phyloP scores from a whole-genome alignment of 2,888 invertebrate genomes.

The Pseudococcus longispinus region DNA sequence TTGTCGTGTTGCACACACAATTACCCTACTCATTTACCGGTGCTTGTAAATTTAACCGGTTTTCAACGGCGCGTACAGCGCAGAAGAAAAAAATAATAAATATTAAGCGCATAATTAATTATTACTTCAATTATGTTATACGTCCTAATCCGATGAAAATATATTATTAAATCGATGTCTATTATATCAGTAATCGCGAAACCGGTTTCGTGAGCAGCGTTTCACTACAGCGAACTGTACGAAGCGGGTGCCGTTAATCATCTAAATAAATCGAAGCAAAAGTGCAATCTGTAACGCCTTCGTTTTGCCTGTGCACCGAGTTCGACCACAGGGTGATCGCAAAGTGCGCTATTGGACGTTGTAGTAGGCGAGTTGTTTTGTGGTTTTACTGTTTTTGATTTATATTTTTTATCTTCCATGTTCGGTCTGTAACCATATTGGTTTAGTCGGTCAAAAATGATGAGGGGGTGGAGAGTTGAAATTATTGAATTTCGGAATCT shows the following conservation, averaged over 20 bases:
- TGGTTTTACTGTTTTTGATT: no score
- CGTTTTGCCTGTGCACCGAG: constrained; percentile 38
- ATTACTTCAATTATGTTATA: constrained; percentile 57
- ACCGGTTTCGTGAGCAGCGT: constrained; percentile 34
- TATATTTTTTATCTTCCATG: no score
- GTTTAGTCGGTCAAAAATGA: no score
- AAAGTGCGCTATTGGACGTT: background rate
- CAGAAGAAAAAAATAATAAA: constrained; percentile 43
- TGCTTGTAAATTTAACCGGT: constrained; percentile 39
- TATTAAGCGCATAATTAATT: constrained; percentile 56
- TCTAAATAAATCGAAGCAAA: constrained; percentile 51
- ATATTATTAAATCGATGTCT: constrained; percentile 56
- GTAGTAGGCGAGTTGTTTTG: no score
- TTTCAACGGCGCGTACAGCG: constrained; percentile 12
- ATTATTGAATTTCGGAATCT: no score
- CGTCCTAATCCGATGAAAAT: constrained; percentile 54
- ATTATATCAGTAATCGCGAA: constrained; percentile 52
- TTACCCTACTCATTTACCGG: constrained; percentile 9
- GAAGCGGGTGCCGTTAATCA: constrained; percentile 51
- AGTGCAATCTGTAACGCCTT: constrained; percentile 51
- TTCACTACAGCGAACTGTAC: background rate
- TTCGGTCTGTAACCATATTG: no score
- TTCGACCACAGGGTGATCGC: background rate
- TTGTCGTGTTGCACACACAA: constrained; percentile 38
- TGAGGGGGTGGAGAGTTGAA: no score